Evolutionary conservation across 2,113 vertebrate species (phyloP).

Genomic region (Phoenicopterus ruber): DNA sequence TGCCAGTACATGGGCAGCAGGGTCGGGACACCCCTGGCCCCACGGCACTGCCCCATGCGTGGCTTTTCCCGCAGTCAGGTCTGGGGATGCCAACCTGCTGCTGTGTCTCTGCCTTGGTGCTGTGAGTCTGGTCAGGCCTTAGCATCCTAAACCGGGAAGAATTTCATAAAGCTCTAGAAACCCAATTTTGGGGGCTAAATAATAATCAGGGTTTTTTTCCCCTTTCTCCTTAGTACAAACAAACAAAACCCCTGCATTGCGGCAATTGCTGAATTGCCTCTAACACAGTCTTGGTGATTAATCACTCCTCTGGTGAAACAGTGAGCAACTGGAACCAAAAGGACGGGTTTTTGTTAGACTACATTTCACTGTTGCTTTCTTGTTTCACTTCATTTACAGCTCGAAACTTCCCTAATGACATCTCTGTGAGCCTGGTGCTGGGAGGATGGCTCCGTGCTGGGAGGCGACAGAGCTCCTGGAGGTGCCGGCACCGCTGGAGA

Average conservation of each 20-base stretch:
- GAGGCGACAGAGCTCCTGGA: accelerated
- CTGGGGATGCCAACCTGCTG: accelerated
- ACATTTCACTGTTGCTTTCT: not conserved
- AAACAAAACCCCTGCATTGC: conserved; percentile 63
- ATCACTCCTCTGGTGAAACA: conserved; percentile 48
- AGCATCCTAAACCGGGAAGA: not conserved
- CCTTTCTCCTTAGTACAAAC: not conserved
- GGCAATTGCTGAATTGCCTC: not conserved
- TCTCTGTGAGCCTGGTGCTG: accelerated
- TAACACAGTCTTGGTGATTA: conserved; percentile 44
- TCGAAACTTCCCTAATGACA: not conserved
- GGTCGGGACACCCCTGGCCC: not conserved
- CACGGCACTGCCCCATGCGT: accelerated
- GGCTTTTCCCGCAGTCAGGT: not conserved
- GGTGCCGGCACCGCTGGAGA: not conserved
- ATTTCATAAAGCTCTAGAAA: not conserved
- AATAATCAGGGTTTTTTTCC: not conserved
- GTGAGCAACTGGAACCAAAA: not conserved
- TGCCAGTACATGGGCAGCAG: accelerated
- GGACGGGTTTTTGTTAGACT: not conserved
- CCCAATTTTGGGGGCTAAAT: not conserved
- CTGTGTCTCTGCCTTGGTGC: not conserved
- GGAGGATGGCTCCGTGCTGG: not conserved
- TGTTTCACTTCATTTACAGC: not conserved
- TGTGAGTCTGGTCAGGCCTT: not conserved